Evolutionary conservation across 1,140 invertebrate genomes (phyloP).

Genomic region (Anastrepha obliqua): DNA sequence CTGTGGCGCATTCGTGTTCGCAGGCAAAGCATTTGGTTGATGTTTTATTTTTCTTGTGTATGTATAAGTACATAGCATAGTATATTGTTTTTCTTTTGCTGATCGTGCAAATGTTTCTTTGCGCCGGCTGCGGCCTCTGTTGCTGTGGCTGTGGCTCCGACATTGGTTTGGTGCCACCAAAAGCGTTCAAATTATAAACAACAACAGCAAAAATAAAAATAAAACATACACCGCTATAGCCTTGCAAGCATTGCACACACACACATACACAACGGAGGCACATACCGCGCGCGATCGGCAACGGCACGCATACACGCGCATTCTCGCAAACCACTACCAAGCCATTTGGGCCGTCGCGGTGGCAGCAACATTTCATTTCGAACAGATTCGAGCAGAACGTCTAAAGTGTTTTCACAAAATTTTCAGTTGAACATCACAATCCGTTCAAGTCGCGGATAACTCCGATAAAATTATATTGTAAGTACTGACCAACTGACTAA

Average conservation of each 20-base stretch:
- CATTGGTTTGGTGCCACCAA: conserved; percentile 51
- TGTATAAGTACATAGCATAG: neutral
- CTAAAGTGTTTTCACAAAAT: conserved; percentile 73
- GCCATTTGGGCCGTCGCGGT: conserved; percentile 50
- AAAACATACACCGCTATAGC: neutral
- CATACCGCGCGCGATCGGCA: neutral
- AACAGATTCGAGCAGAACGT: conserved; percentile 71
- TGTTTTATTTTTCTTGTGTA: neutral
- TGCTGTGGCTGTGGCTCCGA: conserved; percentile 25
- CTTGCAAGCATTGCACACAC: conserved; percentile 23
- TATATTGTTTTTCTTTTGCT: conserved; percentile 38
- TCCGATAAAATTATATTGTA: conserved; percentile 73
- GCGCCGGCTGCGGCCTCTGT: conserved; percentile 38
- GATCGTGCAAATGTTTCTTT: conserved; percentile 49
- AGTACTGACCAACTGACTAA: conserved; percentile 61
- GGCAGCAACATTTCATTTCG: conserved; percentile 60
- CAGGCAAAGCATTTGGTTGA: conserved; percentile 3
- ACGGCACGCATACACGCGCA: conserved; percentile 54
- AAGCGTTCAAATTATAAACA: conserved; percentile 44
- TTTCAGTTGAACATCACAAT: conserved; percentile 75
- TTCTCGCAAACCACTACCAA: conserved; percentile 57
- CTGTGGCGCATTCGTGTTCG: neutral
- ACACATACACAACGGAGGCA: neutral
- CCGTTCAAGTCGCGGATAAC: conserved; percentile 75
- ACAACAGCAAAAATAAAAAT: conserved; percentile 20